Base-by-base conservation (phyloP, 2,113 vertebrate genomes). In the Eclectus roratus region DNA sequence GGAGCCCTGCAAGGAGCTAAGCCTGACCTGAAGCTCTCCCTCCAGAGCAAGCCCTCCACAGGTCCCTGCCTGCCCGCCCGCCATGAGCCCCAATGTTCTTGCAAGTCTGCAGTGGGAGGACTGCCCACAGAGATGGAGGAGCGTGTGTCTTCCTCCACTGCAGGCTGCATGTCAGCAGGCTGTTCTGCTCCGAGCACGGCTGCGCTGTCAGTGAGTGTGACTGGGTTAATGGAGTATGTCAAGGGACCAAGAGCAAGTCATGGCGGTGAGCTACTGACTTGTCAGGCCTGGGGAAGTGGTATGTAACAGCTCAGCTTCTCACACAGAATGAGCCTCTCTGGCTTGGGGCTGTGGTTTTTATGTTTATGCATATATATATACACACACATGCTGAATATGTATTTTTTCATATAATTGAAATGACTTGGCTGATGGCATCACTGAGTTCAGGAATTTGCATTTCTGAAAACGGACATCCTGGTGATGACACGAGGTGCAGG, bases 271-370 rank as follows among this genome's bases (percentile, higher is more conserved):
- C 81, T 87, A 73, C 86, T 96, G 81, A 71, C 81, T 96, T 79
- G 86, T 95, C 89, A 94, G 77, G 88, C 89, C 91, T 85, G 80
- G 94, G 89, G 93, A 96, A 97, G 88, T 95, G 80, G 91, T 94
- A 76, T 94, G 66, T 88, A 94, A 79, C 76, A 96, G 89, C 86
- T 95, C 87, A n/a, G 65, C 74, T 91, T 96, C 96, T 93, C 89
- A 37, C 92, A 84, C 17, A 93, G 92, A 96, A 56, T 21, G 61
- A 94, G 70, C 77, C 50, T 92, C 65, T 95, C 76, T 95, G 91
- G 91, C 89, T 85, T 53, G 47, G 63, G 78, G 72, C 91, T 94
- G 69, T 95, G 77, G 70, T 17, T 96, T 96, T 87, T 89, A 39
- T 77, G 49, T 89, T 88, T 77, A 17, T 86, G 24, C n/a, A 6